Evolutionary conservation across 2,113 vertebrate genomes (phyloP), one percentile per base, ranked within the genome.

Genomic region (Periophthalmodon schlosseri): DNA sequence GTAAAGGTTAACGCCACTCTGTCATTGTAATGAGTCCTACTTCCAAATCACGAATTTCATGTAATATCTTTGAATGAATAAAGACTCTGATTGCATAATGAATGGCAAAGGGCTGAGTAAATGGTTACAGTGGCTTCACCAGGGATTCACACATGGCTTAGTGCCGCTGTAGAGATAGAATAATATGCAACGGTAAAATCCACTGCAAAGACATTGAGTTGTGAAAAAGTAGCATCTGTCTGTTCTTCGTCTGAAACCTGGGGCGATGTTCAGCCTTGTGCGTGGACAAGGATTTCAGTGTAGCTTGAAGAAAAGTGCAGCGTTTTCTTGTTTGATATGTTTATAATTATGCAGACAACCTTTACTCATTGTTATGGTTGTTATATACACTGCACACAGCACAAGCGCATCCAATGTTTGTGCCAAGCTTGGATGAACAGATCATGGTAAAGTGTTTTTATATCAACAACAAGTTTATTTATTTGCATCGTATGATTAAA

Each of bases 51-150:
- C 60, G 77, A 20, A 74, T 75, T 76, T 50, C 0, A 4, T 81
- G 73, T 75, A 69, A 75, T 73, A 57, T 70, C 77, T 84, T 49
- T 46, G 72, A 78, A 77, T 78, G 74, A 73, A 58, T 54, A 58
- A 72, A n/a, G 34, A 66, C 56, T 52, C 79, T 66, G 33, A 81
- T 70, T 84, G 74, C 85, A 86, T 82, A 63, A 84, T 80, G 24
- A 69, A 71, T 76, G 61, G 74, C 46, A 58, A 34, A 69, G 72
- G 75, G 81, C 72, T 76, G 50, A 60, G 14, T 82, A 80, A 60
- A 83, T 56, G 63, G 68, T 72, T 77, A 33, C n/a, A 70, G 50
- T 56, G 68, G 63, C 65, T 80, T 52, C 46, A 65, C 75, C 58
- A 70, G 75, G 68, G 77, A 68, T 75, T 47, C 72, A 71, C 24